Evolutionary conservation across 2,888 invertebrate species (phyloP).

Genomic region (Epinotia nisella): DNA sequence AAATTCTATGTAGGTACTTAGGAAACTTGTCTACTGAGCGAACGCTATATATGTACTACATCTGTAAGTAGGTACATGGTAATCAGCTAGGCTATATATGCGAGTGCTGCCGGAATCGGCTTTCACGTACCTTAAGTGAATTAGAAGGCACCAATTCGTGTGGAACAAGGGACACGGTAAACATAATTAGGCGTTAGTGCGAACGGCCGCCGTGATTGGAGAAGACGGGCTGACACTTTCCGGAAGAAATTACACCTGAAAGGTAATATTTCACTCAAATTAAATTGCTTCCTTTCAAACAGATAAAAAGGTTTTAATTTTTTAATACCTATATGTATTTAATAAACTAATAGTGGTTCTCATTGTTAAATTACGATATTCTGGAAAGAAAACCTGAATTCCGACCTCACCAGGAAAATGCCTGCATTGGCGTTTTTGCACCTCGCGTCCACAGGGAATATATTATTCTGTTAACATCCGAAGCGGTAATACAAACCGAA

Average conservation of each 20-base stretch:
- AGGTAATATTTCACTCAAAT: constrained; percentile 68
- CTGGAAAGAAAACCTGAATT: constrained; percentile 53
- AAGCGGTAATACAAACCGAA: constrained; percentile 60
- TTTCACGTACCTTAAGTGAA: constrained; percentile 56
- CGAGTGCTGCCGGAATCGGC: constrained; percentile 53
- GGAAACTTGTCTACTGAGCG: constrained; percentile 16
- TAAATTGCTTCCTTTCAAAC: constrained; percentile 62
- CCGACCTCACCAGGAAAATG: constrained; percentile 47
- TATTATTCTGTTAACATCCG: constrained; percentile 65
- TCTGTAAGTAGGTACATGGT: constrained; percentile 16
- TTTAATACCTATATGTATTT: background rate
- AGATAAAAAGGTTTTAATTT: constrained; percentile 41
- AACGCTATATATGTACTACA: background rate
- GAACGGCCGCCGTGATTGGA: constrained; percentile 70
- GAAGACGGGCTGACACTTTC: constrained; percentile 64
- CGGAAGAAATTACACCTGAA: constrained; percentile 68
- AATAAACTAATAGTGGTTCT: background rate
- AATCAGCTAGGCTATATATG: constrained; percentile 5
- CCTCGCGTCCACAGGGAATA: constrained; percentile 54
- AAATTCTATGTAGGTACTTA: constrained; percentile 50
- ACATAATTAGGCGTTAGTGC: constrained; percentile 70
- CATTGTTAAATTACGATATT: background rate
- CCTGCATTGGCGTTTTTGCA: constrained; percentile 50
- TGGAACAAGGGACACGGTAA: constrained; percentile 65
- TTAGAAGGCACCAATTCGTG: constrained; percentile 59